phyloP scores from a whole-genome alignment of 1,140 invertebrate species.

The Drusus annulatus region DNA sequence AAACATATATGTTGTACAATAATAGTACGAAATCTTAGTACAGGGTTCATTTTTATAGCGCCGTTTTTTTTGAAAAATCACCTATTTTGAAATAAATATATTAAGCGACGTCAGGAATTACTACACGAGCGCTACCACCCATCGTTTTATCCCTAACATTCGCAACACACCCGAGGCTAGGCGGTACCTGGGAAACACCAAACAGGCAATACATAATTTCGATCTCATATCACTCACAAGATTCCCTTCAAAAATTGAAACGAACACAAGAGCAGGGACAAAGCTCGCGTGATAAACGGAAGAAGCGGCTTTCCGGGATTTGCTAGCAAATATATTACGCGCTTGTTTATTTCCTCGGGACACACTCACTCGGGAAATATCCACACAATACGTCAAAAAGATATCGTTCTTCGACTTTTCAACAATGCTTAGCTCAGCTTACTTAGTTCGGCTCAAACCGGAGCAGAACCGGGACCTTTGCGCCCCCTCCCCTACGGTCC shows the following conservation, averaged over 20 bases:
- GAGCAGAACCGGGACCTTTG: neutral
- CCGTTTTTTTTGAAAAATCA: too few relatives aligned
- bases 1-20: too few relatives aligned
- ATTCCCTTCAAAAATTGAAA: constrained; percentile 18
- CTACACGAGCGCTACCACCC: too few relatives aligned
- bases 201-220: constrained; percentile 17
- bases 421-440: constrained; percentile 10
- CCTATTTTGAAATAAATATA: too few relatives aligned
- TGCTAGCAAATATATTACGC: constrained; percentile 34
- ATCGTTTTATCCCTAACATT: neutral
- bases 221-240: constrained; percentile 17
- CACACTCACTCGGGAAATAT: constrained; percentile 31
- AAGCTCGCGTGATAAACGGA: constrained; percentile 31
- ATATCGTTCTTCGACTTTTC: constrained; percentile 34
- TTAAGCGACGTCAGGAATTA: too few relatives aligned
- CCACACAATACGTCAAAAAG: constrained; percentile 42
- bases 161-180: neutral
- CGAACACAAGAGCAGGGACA: neutral
- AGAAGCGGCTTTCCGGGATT: constrained; percentile 33
- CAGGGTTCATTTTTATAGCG: too few relatives aligned
- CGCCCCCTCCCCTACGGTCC: neutral
- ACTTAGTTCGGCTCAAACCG: neutral
- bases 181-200: neutral
- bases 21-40: too few relatives aligned
- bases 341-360: constrained; percentile 27